Percentiles rank a stretch among this genome's conserved stretches.
Evolutionary conservation across 2,888 invertebrate species (phyloP).

Genomic region (Drosophila fungiperda): DNA sequence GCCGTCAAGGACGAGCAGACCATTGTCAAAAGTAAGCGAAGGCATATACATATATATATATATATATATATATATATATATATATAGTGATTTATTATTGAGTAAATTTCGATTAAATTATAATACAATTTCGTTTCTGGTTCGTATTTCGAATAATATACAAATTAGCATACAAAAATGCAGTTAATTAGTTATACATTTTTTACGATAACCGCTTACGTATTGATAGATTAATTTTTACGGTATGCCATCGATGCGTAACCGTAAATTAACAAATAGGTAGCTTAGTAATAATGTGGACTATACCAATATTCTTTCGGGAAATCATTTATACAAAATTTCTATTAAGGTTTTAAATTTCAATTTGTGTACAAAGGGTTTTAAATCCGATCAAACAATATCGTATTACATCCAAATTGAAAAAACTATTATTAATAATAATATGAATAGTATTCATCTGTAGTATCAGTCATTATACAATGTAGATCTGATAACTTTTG

Average conservation of each 20-base stretch:
- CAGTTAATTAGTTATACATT: not conserved
- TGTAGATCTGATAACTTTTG: not conserved
- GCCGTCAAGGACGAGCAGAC: conserved; percentile 82
- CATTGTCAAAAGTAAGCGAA: conserved; percentile 82
- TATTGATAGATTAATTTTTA: too few species aligned
- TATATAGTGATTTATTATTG: not conserved
- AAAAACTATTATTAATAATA: not conserved
- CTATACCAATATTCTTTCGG: not conserved
- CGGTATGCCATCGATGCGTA: too few species aligned
- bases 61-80: not conserved
- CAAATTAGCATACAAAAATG: not conserved
- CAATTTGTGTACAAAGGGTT: not conserved
- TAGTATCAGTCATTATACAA: not conserved
- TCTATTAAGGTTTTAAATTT: not conserved
- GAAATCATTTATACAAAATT: not conserved
- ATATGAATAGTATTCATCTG: not conserved
- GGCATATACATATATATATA: not conserved
- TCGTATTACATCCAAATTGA: not conserved
- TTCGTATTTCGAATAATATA: not conserved
- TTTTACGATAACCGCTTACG: too few species aligned
- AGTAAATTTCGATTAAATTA: not conserved
- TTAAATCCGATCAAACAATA: not conserved
- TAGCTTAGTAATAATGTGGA: not conserved
- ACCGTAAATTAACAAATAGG: not conserved
- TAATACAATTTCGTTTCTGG: not conserved